phyloP scores from a whole-genome alignment of 2,797 vertebrate species.

The Limosa lapponica region DNA sequence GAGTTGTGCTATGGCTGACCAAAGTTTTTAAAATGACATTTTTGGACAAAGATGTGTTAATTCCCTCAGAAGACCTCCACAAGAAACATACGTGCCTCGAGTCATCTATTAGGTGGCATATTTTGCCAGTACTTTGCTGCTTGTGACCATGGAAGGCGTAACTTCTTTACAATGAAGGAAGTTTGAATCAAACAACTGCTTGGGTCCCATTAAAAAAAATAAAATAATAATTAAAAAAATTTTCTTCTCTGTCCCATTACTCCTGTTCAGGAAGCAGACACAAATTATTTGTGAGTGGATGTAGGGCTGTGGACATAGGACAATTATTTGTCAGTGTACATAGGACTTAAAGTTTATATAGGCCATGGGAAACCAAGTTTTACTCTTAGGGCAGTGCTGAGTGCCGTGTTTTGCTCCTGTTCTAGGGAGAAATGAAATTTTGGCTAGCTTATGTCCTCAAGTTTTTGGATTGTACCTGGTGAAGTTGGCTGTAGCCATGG shows the following conservation, averaged over 20 bases:
- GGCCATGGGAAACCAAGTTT: background rate
- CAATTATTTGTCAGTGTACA: background rate
- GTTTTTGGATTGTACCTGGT: conserved; percentile 96
- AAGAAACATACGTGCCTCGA: background rate
- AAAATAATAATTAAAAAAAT: background rate
- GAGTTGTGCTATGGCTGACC: background rate
- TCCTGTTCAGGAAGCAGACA: background rate
- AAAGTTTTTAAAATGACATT: background rate
- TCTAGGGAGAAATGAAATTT: conserved; percentile 91
- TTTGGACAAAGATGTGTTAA: background rate
- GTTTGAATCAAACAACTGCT: background rate
- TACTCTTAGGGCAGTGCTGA: conserved; percentile 5
- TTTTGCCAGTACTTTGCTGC: background rate
- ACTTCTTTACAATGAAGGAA: background rate
- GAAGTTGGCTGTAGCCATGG: conserved; percentile 94
- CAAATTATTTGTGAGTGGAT: background rate
- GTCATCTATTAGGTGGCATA: background rate
- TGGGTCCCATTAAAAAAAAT: background rate
- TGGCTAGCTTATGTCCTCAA: conserved; percentile 94
- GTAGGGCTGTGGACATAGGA: background rate
- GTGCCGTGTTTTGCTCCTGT: background rate
- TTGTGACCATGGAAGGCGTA: background rate
- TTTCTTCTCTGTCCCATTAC: background rate
- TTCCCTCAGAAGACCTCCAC: background rate
- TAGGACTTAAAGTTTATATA: background rate